phyloP scores from a whole-genome alignment of 2,797 vertebrate genomes.

The Thaleichthys pacificus region DNA sequence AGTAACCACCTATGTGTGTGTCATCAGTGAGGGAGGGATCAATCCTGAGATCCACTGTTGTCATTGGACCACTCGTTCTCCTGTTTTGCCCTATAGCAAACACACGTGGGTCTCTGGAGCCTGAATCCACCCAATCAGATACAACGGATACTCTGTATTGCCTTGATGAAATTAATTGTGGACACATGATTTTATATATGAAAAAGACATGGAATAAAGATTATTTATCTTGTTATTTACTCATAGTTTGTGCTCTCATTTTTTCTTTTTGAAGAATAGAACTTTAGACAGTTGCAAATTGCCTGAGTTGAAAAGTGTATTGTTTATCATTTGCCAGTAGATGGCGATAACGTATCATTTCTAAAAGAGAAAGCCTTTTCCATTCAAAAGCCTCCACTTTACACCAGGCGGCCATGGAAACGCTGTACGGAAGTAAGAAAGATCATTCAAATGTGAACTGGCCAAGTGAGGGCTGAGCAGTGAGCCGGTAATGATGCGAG shows the following conservation, averaged over 20 bases:
- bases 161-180: conserved; percentile 83
- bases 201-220: conserved; percentile 82
- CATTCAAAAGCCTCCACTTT: neutral
- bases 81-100: conserved; percentile 24
- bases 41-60: conserved; percentile 6
- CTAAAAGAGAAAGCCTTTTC: neutral
- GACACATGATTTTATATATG: conserved; percentile 82
- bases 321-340: conserved; percentile 49
- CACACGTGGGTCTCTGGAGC: conserved; percentile 65
- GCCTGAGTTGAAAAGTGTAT: neutral
- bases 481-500: neutral
- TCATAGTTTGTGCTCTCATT: conserved; percentile 43
- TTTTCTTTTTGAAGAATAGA: neutral
- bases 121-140: conserved; percentile 66
- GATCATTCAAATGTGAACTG: neutral
- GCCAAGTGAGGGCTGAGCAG: neutral
- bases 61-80: neutral
- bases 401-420: neutral
- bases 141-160: conserved; percentile 77
- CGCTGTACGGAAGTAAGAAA: neutral
- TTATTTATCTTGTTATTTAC: conserved; percentile 87
- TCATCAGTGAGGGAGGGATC: conserved; percentile 5
- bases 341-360: conserved; percentile 30
- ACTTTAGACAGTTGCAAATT: neutral
- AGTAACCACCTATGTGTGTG: conserved; percentile 8